Evolutionary conservation across 2,888 invertebrate genomes (phyloP), one percentile per base, ranked within the genome.

Genomic region (Trachelus tabidus): DNA sequence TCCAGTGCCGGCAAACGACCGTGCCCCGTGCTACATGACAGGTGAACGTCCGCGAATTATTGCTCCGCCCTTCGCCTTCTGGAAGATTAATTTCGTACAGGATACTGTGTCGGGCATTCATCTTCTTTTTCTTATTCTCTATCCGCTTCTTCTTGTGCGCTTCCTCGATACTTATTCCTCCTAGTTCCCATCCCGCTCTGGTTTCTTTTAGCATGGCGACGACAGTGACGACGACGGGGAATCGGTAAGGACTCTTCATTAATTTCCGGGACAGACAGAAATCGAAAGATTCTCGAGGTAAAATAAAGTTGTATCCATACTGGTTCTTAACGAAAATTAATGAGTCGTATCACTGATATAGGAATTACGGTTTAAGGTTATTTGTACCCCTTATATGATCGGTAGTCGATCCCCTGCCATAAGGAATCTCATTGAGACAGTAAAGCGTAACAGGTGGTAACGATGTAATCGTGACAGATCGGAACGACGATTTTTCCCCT

Each of bases 11-110:
- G 78, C 82, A 82, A 87, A 86, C 85, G 85, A 83, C 83, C 84
- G 84, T 80, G 83, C 78, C 76, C 76, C 73, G 81, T 79, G 80
- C 73, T 69, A 85, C 84, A 81, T 78, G 83, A 83, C 86, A 82
- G 81, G 73, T 80, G 80, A 86, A 82, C 82, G 79, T 79, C 75
- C 76, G 77, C 79, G 81, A 85, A 85, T 88, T 88, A 87, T 83
- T 83, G 81, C 81, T 75, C 71, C 74, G 6, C 6, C 35, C 34
- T 34, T 74, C 34, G 74, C 33, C 74, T 35, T 34, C 74, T 74
- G 34, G 71, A 71, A 31, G 71, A 71, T 71, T 71, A 71, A 71
- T 71, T 71, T 34, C 71, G 71, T 34, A 15, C 71, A 71, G 12
- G 71, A 34, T 71, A 34, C 56, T 15, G 56, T 23, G 56, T 6